Evolutionary conservation across 2,888 invertebrate genomes (phyloP).

Genomic region (Globia sparganii): DNA sequence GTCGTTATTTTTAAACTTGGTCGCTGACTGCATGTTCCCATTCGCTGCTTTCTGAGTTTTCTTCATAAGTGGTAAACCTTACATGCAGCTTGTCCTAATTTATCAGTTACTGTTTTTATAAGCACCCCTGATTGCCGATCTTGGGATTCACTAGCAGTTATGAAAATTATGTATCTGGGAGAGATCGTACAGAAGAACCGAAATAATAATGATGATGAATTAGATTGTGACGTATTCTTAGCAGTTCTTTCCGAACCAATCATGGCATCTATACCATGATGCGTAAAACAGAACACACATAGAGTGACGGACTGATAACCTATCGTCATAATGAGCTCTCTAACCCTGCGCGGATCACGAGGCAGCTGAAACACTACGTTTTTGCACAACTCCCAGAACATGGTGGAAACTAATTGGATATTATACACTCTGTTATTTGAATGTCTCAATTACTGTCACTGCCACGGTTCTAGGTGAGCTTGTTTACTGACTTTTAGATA

Average conservation of each 20-base stretch:
- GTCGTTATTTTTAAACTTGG: conserved; percentile 79
- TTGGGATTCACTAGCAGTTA: background rate
- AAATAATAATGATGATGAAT: background rate
- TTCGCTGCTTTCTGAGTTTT: conserved; percentile 51
- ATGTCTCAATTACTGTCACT: conserved; percentile 48
- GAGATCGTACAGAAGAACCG: background rate
- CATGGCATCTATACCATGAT: background rate
- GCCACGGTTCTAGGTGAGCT: conserved; percentile 46
- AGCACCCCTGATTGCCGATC: background rate
- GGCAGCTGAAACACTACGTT: conserved; percentile 23
- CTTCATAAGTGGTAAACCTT: conserved; percentile 1
- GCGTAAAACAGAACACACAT: conserved; percentile 5
- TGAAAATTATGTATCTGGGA: background rate
- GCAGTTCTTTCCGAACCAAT: conserved; percentile 8
- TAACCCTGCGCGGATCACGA: conserved; percentile 9
- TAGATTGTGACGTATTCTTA: background rate
- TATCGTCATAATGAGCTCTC: conserved; percentile 10
- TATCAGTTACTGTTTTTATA: background rate
- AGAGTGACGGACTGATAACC: conserved; percentile 11
- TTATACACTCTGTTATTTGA: conserved; percentile 44
- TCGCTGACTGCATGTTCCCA: conserved; percentile 56
- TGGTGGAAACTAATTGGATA: conserved; percentile 44
- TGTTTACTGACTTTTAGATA: conserved; percentile 56
- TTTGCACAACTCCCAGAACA: conserved; percentile 39
- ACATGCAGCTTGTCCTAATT: conserved; percentile 2